These are phyloP conservation scores for Pelobates fuscus DNA, from an alignment of 2,113 vertebrate species.

Conservation along the genomic window DNA sequence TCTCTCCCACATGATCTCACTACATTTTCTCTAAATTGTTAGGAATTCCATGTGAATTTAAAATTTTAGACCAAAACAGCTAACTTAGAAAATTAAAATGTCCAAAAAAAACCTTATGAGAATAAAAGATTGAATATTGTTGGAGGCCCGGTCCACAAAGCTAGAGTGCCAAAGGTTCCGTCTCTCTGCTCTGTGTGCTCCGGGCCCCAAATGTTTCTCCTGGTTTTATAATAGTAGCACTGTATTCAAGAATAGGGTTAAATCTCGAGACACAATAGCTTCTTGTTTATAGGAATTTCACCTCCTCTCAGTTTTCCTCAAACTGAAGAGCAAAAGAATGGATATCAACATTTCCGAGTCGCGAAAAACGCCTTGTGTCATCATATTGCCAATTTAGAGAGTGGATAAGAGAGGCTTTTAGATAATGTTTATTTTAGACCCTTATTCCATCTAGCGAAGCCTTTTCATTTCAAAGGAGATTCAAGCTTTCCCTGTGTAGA, in stretches of 20 bases:
- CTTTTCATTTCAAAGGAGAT: slow-evolving; percentile 13
- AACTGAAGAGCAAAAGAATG: background rate
- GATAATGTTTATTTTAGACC: slow-evolving; percentile 3
- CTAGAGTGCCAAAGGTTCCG: too few species aligned
- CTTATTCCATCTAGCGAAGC: background rate
- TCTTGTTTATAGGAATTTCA: background rate
- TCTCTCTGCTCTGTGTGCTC: too few species aligned
- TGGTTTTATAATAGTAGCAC: too few species aligned
- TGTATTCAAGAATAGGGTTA: background rate
- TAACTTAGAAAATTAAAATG: too few species aligned
- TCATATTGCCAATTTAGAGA: slow-evolving; percentile 8
- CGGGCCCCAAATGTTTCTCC: too few species aligned
- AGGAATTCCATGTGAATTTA: too few species aligned
- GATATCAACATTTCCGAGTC: background rate
- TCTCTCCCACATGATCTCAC: too few species aligned
- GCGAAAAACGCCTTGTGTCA: background rate
- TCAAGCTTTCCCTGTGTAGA: background rate
- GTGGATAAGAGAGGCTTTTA: slow-evolving; percentile 1
- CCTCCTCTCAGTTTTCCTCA: background rate
- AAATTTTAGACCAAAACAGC: too few species aligned
- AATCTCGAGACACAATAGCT: background rate
- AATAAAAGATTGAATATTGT: too few species aligned
- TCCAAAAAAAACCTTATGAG: too few species aligned
- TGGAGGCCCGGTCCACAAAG: too few species aligned
- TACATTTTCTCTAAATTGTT: too few species aligned